Percentiles rank a stretch among this genome's conserved stretches.
Evolutionary conservation across 2,888 invertebrate species (phyloP).

Genomic region (Sceliomorpha sp.): DNA sequence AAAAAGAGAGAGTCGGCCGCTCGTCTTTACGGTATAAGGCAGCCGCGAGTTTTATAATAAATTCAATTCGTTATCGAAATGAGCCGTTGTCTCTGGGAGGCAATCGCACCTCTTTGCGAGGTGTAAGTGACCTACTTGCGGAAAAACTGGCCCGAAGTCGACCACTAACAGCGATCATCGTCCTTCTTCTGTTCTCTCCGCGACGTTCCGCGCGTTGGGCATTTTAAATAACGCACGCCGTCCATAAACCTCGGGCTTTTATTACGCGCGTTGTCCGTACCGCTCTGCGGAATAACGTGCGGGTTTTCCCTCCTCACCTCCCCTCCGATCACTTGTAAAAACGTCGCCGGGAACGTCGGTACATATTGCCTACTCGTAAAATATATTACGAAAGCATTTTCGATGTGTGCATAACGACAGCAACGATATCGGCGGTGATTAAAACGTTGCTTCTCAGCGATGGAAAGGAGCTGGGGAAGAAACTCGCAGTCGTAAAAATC

Average conservation of each 20-base stretch:
- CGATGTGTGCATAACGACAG: conserved; percentile 11
- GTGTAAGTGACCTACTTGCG: conserved; percentile 50
- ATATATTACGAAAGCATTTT: conserved; percentile 12
- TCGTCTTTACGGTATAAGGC: conserved; percentile 22
- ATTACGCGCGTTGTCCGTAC: conserved; percentile 33
- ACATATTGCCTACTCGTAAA: conserved; percentile 25
- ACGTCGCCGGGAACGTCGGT: not conserved
- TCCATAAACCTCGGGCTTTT: conserved; percentile 35
- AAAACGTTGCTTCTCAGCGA: conserved; percentile 15
- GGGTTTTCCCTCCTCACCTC: too few relatives aligned
- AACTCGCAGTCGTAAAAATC: too few relatives aligned
- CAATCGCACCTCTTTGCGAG: conserved; percentile 44
- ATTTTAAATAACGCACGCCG: conserved; percentile 35
- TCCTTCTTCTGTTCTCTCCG: conserved; percentile 38
- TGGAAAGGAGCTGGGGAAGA: too few relatives aligned
- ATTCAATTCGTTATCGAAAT: conserved; percentile 49
- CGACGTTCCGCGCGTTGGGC: conserved; percentile 29
- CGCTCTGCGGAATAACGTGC: conserved; percentile 10
- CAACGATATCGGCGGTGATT: conserved; percentile 13
- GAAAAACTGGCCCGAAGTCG: conserved; percentile 39
- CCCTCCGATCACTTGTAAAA: conserved; percentile 14
- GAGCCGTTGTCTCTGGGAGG: conserved; percentile 47
- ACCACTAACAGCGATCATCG: conserved; percentile 41
- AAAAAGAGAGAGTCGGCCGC: conserved; percentile 40
- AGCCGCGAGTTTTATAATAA: conserved; percentile 36